These are phyloP conservation scores for Elysia crispata DNA, from an alignment of 2,888 invertebrate genomes.

Conservation along the genomic window DNA sequence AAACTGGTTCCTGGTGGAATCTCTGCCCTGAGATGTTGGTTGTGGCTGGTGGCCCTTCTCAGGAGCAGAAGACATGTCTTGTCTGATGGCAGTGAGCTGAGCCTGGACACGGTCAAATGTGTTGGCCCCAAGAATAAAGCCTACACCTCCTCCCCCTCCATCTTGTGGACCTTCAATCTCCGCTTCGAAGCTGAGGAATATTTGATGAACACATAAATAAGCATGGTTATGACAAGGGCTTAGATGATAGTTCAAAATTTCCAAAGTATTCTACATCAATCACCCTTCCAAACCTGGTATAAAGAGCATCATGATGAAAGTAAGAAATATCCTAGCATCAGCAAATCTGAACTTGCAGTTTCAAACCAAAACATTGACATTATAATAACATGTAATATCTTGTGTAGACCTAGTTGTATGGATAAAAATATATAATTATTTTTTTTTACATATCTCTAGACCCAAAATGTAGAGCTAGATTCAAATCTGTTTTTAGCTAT, in stretches of 20 bases:
- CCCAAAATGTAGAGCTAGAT: too few species aligned
- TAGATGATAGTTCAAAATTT: too few species aligned
- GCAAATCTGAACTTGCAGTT: too few species aligned
- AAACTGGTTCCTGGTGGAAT: background rate
- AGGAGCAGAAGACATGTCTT: slow-evolving; percentile 41
- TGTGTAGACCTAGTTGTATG: background rate
- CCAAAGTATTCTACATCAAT: too few species aligned
- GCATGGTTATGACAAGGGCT: too few species aligned
- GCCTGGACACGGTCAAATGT: slow-evolving; percentile 72
- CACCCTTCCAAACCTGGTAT: too few species aligned
- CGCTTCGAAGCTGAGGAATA: slow-evolving; percentile 71
- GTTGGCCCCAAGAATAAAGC: slow-evolving; percentile 71
- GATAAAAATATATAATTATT: background rate
- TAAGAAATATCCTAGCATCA: too few species aligned
- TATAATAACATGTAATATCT: background rate
- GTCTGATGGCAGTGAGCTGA: slow-evolving; percentile 56
- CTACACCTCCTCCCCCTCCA: slow-evolving; percentile 51
- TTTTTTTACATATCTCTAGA: background rate
- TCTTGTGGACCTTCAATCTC: slow-evolving; percentile 67
- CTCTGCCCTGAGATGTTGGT: too few species aligned
- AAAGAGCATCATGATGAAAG: too few species aligned
- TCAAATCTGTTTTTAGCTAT: too few species aligned
- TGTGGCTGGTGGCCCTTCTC: background rate
- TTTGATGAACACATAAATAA: too few species aligned
- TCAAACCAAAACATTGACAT: too few species aligned